Evolutionary conservation across 2,797 vertebrate species (phyloP).

Genomic region (Tamandua tetradactyla): DNA sequence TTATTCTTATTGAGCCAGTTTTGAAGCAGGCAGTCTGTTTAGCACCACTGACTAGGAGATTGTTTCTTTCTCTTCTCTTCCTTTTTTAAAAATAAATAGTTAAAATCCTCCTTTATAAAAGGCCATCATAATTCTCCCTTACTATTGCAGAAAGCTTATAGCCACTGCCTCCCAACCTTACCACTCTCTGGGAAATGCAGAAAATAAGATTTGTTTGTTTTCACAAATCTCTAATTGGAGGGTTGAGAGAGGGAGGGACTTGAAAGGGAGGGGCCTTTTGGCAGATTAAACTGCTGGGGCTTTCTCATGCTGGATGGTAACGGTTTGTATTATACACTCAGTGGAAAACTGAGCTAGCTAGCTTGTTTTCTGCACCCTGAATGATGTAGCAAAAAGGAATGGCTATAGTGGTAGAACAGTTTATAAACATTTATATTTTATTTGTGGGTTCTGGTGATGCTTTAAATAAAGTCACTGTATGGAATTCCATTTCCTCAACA

Average conservation of each 20-base stretch:
- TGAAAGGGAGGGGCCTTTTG: constrained; percentile 65
- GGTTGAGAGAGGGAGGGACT: constrained; percentile 62
- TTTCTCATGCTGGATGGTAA: constrained; percentile 66
- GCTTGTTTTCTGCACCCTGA: background rate
- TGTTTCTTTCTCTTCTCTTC: constrained; percentile 40
- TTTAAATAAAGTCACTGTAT: background rate
- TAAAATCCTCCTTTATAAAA: constrained; percentile 62
- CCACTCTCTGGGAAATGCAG: constrained; percentile 74
- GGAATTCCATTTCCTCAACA: background rate
- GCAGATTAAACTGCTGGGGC: constrained; percentile 72
- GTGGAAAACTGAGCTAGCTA: constrained; percentile 5
- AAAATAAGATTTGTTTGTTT: constrained; percentile 81
- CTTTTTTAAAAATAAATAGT: background rate
- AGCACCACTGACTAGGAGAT: background rate
- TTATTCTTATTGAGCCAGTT: background rate
- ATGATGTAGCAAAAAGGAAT: background rate
- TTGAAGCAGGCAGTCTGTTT: background rate
- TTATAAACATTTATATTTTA: constrained; percentile 64
- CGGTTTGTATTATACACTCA: constrained; percentile 68
- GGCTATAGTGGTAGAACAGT: background rate
- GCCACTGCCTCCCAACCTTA: constrained; percentile 52
- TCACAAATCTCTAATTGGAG: constrained; percentile 81
- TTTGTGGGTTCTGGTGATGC: background rate
- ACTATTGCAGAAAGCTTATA: constrained; percentile 44
- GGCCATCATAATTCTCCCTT: constrained; percentile 51